Percentiles rank a stretch among this genome's conserved stretches.
Conservation (phyloP, 2,888 invertebrate species). For the Mythimna lalbum region DNA sequence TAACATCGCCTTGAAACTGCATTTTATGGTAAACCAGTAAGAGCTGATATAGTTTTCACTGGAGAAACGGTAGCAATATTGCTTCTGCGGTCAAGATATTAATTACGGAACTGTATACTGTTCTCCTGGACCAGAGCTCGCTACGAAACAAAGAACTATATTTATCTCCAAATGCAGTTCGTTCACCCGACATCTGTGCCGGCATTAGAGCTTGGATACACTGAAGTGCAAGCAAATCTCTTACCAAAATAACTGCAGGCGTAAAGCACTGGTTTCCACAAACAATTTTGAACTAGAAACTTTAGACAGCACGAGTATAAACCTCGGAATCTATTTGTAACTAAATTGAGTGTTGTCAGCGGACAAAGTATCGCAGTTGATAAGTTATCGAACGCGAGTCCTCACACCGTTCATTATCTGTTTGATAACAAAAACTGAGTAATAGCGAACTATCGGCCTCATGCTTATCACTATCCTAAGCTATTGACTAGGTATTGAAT, state of each 20-base stretch:
- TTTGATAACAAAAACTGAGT: conserved; percentile 66
- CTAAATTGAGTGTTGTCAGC: conserved; percentile 65
- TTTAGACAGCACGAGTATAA: conserved; percentile 55
- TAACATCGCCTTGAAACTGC: conserved; percentile 39
- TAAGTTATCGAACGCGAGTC: conserved; percentile 78
- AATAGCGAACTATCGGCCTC: conserved; percentile 48
- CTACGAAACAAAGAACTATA: conserved; percentile 60
- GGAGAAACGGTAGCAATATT: conserved; percentile 35
- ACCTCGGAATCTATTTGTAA: conserved; percentile 58
- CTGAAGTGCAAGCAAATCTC: conserved; percentile 32
- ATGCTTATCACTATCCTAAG: conserved; percentile 37
- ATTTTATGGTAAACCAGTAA: conserved; percentile 32
- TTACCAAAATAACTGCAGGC: conserved; percentile 53
- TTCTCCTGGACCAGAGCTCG: conserved; percentile 36
- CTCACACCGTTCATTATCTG: conserved; percentile 76
- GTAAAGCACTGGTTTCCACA: conserved; percentile 27
- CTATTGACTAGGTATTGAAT: conserved; percentile 36
- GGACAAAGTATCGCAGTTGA: conserved; percentile 64
- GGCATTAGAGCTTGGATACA: conserved; percentile 29
- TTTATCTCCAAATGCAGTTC: conserved; percentile 60
- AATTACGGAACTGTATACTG: conserved; percentile 48
- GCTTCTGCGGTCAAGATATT: conserved; percentile 38
- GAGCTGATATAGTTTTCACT: conserved; percentile 32
- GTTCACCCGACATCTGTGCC: conserved; percentile 49
- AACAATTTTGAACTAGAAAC: conserved; percentile 35